A percentile compares a stretch with the other conserved stretches of the same genome.
Conservation (phyloP, 1,140 invertebrate genomes). For the Bilobella aurantiaca region DNA sequence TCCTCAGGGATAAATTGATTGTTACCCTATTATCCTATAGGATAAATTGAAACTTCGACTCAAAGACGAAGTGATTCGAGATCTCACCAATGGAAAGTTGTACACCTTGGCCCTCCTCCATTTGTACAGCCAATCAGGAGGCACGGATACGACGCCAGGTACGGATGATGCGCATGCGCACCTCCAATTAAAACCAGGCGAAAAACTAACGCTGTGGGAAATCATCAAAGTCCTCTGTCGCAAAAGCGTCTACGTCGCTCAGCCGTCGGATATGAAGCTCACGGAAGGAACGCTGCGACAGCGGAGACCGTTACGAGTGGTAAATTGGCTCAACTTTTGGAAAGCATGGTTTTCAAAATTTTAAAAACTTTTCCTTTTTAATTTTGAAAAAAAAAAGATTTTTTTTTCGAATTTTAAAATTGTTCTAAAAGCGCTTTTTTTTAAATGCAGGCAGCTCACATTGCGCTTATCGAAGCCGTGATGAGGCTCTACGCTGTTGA, state of each 20-base stretch:
- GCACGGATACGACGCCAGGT: conserved; percentile 1
- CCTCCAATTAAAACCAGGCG: background rate
- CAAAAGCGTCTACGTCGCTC: conserved; percentile 32
- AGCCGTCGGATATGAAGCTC: conserved; percentile 34
- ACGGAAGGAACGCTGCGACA: conserved; percentile 33
- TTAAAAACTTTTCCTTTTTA: too few species aligned
- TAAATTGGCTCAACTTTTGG: too few species aligned
- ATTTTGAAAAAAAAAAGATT: background rate
- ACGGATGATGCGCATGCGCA: background rate
- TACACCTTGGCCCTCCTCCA: conserved; percentile 28
- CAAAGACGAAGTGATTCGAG: conserved; percentile 29
- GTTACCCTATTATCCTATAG: conserved; percentile 8
- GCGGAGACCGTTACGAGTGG: conserved; percentile 31
- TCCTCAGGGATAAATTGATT: background rate
- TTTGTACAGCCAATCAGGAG: conserved; percentile 22
- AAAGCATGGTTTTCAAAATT: conserved; percentile 1
- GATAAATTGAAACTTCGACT: conserved; percentile 28
- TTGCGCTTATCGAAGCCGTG: conserved; percentile 33
- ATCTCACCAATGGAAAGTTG: conserved; percentile 27
- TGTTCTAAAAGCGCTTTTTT: background rate
- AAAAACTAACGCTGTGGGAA: conserved; percentile 27
- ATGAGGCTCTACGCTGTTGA: conserved; percentile 32
- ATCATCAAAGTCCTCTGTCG: conserved; percentile 33
- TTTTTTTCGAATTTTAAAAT: background rate
- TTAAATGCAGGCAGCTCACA: conserved; percentile 27